Conservation (phyloP, 2,888 invertebrate genomes). For the Drosophila affinis region DNA sequence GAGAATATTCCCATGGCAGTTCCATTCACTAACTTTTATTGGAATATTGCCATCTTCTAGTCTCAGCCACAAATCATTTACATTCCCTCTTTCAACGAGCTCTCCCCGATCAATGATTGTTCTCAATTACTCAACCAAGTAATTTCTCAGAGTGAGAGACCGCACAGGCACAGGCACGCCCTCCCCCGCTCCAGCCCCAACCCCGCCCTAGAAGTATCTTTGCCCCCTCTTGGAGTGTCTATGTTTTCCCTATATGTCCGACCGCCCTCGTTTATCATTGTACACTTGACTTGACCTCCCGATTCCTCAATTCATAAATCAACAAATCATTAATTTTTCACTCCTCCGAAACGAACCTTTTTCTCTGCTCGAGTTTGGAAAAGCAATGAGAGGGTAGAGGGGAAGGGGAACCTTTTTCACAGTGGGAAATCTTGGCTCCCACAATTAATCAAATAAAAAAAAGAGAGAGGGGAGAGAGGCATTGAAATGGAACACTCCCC, state of each 20-base stretch:
- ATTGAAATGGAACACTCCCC: conserved; percentile 75
- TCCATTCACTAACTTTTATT: background rate
- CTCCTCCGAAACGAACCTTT: conserved; percentile 53
- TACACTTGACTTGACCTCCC: conserved; percentile 81
- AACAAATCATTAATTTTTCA: conserved; percentile 82
- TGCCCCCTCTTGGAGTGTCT: background rate
- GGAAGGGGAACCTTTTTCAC: conserved; percentile 48
- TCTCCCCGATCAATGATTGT: conserved; percentile 5
- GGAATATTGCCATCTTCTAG: background rate
- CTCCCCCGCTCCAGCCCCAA: too few relatives aligned
- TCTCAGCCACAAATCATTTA: background rate
- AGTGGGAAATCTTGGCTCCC: conserved; percentile 80
- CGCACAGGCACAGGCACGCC: conserved; percentile 23
- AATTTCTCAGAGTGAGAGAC: conserved; percentile 24
- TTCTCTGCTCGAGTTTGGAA: conserved; percentile 34
- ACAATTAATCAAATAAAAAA: conserved; percentile 80
- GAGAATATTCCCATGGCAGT: background rate
- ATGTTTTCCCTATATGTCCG: conserved; percentile 23
- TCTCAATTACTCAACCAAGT: conserved; percentile 37
- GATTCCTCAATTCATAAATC: conserved; percentile 82
- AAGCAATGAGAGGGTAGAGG: conserved; percentile 9
- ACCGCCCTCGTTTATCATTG: conserved; percentile 59
- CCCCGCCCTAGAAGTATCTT: too few relatives aligned
- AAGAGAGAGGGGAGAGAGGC: conserved; percentile 36
- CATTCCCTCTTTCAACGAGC: background rate